Evolutionary conservation across 2,888 invertebrate species (phyloP), one percentile per base, ranked within the genome.

Genomic region (Smittia aterrima): DNA sequence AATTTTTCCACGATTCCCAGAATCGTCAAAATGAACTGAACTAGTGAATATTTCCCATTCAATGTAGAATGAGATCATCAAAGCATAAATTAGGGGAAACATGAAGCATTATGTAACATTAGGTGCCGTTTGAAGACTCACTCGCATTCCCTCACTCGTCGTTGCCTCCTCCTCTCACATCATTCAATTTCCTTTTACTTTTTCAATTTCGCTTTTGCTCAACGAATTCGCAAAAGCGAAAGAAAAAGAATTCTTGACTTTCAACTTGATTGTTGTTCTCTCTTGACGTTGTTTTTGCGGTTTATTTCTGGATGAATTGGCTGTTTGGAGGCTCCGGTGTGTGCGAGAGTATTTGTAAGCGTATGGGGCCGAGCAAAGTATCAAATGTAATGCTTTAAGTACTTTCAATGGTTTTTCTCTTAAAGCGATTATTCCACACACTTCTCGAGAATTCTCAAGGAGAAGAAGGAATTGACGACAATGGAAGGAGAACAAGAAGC

Each of bases 71-170:
- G 32, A 32, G 27, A 40, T 18, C 66, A 67, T 24, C 40, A 32
- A 38, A 67, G 66, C 66, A 67, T 38, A 40, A 67, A 67, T 40
- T 67, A 20, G 25, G 11, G 38, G 38, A 67, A 20, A 22, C 32
- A 20, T 40, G 66, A 47, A 47, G 11, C 16, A 67, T 67, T 67
- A 67, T 67, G 66, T 67, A 67, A 67, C 40, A 67, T 67, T 40
- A 67, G n/a, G 7, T 32, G 32, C 32, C 32, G 32, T 32, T 32
- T 9, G 32, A 32, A 3, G 32, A 32, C 32, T 38, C 20, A 1
- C n/a, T 68, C 25, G n/a, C 47, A 38, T 47, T 47, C 47, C 18
- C 25, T 53, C 22, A 11, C 22, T 20, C 25, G 22, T 54, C 54
- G 22, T 54, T 22, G 22, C 25, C 22, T 22, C 13, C 1, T 22